A percentile compares a stretch with the other conserved stretches of the same genome.
Conservation (phyloP, 2,888 invertebrate genomes). For the Choristoneura rosaceana region DNA sequence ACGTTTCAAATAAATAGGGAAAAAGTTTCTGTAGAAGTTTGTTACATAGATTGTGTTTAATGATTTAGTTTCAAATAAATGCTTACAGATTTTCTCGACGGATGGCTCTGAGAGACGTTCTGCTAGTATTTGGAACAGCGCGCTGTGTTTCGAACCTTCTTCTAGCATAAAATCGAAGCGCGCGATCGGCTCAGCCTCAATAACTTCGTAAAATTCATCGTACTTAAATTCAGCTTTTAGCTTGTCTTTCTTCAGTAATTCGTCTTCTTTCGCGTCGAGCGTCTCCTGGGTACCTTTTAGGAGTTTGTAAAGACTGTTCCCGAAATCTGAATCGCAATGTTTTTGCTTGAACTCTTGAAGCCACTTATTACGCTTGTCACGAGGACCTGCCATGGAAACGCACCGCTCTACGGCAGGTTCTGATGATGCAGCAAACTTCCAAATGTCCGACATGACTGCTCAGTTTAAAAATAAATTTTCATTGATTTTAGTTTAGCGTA, state of each 20-base stretch:
- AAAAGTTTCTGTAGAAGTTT: conserved; percentile 54
- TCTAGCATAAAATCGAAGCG: conserved; percentile 52
- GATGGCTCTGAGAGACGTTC: conserved; percentile 50
- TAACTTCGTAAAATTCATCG: conserved; percentile 48
- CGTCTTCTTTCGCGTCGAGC: conserved; percentile 30
- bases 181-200: conserved; percentile 54
- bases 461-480: background rate
- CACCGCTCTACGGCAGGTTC: conserved; percentile 47
- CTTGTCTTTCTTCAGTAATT: conserved; percentile 32
- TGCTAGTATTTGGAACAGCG: conserved; percentile 54
- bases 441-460: conserved; percentile 56
- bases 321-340: conserved; percentile 37
- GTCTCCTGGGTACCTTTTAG: conserved; percentile 24
- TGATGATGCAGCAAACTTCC: conserved; percentile 59
- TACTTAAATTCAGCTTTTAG: background rate
- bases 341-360: conserved; percentile 52
- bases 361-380: conserved; percentile 60
- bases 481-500: conserved; percentile 18
- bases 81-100: conserved; percentile 57
- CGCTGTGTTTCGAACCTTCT: conserved; percentile 53
- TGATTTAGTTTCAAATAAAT: conserved; percentile 51
- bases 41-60: conserved; percentile 50
- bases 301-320: conserved; percentile 27
- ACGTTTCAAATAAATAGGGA: conserved; percentile 56
- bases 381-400: conserved; percentile 50